A percentile compares a stretch with the other conserved stretches of the same genome.
These are phyloP conservation scores for Alitta virens DNA, from an alignment of 2,888 invertebrate species.

Conservation along the genomic window DNA sequence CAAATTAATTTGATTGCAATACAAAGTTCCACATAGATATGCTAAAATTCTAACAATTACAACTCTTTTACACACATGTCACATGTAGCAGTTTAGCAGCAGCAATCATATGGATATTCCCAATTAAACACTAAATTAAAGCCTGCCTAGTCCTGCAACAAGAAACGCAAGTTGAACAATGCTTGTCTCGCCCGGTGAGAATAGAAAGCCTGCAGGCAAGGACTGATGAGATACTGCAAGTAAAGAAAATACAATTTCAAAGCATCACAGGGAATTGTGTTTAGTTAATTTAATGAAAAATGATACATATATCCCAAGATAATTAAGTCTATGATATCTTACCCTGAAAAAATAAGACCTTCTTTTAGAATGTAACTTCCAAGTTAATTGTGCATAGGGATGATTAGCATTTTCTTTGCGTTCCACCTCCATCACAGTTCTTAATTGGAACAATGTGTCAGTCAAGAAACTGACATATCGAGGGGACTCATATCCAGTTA, in stretches of 20 bases:
- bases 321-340: not conserved
- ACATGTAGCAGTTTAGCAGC: no score
- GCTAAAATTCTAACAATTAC: no score
- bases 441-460: conserved; percentile 15
- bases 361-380: not conserved
- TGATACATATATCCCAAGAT: no score
- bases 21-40: no score
- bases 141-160: not conserved
- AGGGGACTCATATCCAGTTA: conserved; percentile 25
- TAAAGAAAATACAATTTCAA: not conserved
- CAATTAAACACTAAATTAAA: no score
- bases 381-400: conserved; percentile 2
- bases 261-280: no score
- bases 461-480: conserved; percentile 22
- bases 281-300: no score
- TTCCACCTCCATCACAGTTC: conserved; percentile 20
- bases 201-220: not conserved
- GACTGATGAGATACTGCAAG: conserved; percentile 4
- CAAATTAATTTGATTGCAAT: no score
- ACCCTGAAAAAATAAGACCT: conserved; percentile 5
- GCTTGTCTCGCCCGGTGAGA: conserved; percentile 6
- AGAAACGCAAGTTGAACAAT: conserved; percentile 8
- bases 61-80: no score
- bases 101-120: no score
- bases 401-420: conserved; percentile 11